These are phyloP conservation scores for Drosophila funebris DNA, from an alignment of 1,140 invertebrate genomes.

Conservation along the genomic window DNA sequence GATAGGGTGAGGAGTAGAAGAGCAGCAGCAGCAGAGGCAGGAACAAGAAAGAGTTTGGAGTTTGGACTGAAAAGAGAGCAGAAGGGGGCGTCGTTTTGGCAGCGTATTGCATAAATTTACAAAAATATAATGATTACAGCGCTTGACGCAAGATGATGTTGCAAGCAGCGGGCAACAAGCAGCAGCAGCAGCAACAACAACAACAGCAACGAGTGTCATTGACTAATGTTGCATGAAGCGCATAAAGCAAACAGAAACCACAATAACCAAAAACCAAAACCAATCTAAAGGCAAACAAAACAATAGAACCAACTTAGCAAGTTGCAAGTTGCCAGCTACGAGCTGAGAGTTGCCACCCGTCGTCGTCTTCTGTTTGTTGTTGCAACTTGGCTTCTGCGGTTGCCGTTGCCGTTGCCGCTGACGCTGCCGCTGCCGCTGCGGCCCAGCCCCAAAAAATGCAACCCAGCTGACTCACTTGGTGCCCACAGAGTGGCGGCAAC, in stretches of 20 bases:
- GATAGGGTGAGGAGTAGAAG: too few relatives aligned
- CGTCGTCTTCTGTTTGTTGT: neutral
- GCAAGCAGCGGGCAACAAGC: slow-evolving; percentile 47
- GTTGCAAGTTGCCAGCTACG: slow-evolving; percentile 28
- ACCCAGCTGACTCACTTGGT: slow-evolving; percentile 6
- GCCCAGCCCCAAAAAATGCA: slow-evolving; percentile 29
- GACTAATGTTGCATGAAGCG: slow-evolving; percentile 77
- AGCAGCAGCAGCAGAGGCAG: neutral
- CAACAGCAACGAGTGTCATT: slow-evolving; percentile 61
- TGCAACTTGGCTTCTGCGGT: slow-evolving; percentile 27
- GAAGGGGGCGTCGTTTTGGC: slow-evolving; percentile 14
- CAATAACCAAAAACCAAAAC: slow-evolving; percentile 58
- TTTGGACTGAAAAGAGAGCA: neutral
- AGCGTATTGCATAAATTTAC: slow-evolving; percentile 31
- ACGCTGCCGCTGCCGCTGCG: neutral
- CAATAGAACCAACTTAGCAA: slow-evolving; percentile 58
- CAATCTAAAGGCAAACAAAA: slow-evolving; percentile 57
- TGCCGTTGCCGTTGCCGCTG: neutral
- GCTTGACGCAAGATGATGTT: slow-evolving; percentile 72
- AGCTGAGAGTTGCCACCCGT: neutral
- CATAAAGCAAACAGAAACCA: slow-evolving; percentile 63
- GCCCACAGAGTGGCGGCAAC: slow-evolving; percentile 8
- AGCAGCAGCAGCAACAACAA: slow-evolving; percentile 18
- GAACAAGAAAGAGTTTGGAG: neutral
- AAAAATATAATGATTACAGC: slow-evolving; percentile 63